These are phyloP conservation scores for Cirrhinus molitorella DNA, from an alignment of 2,797 vertebrate genomes.

Conservation along the genomic window DNA sequence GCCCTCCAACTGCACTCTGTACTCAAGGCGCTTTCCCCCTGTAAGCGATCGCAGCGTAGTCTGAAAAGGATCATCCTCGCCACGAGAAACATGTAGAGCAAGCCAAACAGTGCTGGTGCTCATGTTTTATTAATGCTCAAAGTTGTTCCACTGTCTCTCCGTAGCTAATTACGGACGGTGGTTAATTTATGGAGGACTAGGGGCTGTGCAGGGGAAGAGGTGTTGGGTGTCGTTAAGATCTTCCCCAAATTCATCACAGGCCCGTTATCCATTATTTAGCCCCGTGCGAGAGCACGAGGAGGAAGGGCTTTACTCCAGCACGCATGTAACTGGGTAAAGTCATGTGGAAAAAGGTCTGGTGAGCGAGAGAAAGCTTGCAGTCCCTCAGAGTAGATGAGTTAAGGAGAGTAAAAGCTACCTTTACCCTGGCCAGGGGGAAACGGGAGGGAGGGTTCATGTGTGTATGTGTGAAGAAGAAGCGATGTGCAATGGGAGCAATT, in stretches of 20 bases:
- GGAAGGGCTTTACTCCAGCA: constrained; percentile 78
- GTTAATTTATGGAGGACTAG: constrained; percentile 72
- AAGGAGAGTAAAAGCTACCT: constrained; percentile 92
- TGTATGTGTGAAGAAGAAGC: constrained; percentile 71
- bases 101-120: constrained; percentile 62
- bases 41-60: constrained; percentile 31
- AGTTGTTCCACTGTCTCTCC: constrained; percentile 74
- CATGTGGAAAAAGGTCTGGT: constrained; percentile 81
- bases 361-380: constrained; percentile 73
- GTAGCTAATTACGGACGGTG: constrained; percentile 75
- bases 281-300: constrained; percentile 73
- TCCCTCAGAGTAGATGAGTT: constrained; percentile 85
- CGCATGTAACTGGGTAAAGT: constrained; percentile 78
- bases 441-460: constrained; percentile 61
- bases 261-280: constrained; percentile 79
- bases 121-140: constrained; percentile 77
- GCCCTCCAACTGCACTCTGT: constrained; percentile 9
- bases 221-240: constrained; percentile 79
- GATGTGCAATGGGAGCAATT: constrained; percentile 95
- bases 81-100: constrained; percentile 58
- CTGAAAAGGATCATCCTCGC: constrained; percentile 41
- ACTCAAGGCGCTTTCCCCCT: constrained; percentile 22
- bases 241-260: constrained; percentile 78
- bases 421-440: constrained; percentile 78
- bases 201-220: constrained; percentile 62